These are phyloP conservation scores for Loriculus beryllinus DNA, from an alignment of 2,797 vertebrate species.

Conservation along the genomic window DNA sequence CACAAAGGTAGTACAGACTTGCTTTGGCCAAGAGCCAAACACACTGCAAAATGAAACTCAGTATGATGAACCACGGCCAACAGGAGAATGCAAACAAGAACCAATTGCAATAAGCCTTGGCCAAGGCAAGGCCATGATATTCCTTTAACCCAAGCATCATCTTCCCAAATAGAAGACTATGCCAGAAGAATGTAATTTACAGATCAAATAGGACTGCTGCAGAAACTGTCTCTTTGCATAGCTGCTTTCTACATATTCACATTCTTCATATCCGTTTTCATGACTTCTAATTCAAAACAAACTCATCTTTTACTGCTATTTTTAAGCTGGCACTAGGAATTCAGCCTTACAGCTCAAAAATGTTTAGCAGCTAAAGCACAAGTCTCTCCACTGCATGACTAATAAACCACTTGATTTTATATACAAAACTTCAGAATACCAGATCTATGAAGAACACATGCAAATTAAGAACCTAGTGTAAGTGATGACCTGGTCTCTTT, in stretches of 20 bases:
- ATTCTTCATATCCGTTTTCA: neutral
- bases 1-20: neutral
- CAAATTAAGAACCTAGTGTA: neutral
- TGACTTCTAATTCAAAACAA: neutral
- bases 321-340: neutral
- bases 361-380: neutral
- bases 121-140: neutral
- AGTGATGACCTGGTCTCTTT: neutral
- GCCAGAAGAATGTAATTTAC: neutral
- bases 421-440: neutral
- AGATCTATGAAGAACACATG: neutral
- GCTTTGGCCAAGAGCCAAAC: neutral
- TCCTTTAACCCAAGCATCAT: neutral
- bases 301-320: neutral
- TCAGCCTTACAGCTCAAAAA: neutral
- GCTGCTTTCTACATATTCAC: neutral
- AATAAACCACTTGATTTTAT: neutral
- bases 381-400: neutral
- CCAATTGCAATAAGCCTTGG: rapidly evolving
- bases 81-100: neutral
- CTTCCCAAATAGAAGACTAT: neutral
- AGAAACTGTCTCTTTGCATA: neutral
- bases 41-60: rapidly evolving
- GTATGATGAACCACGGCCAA: neutral
- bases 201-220: neutral